Conservation (phyloP, 2,113 vertebrate species). For the Octodon degus region DNA sequence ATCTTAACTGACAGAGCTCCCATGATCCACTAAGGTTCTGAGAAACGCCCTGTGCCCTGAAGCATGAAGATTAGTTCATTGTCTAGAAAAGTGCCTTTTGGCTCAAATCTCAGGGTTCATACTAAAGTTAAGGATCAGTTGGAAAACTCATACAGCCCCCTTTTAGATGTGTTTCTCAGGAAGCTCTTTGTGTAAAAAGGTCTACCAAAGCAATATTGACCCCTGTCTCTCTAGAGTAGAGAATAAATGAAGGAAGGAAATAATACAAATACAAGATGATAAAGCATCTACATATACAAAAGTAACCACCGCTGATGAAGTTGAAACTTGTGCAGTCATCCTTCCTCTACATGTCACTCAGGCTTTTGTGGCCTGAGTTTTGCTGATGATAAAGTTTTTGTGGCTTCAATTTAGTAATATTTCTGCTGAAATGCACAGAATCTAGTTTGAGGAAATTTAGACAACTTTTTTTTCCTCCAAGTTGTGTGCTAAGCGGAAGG, state of each 20-base stretch:
- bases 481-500: constrained; percentile 33
- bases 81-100: neutral
- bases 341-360: constrained; percentile 21
- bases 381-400: constrained; percentile 66
- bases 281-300: constrained; percentile 33
- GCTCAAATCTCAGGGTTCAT: neutral
- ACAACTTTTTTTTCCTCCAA: neutral
- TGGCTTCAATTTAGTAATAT: constrained; percentile 39
- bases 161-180: constrained; percentile 10
- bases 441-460: constrained; percentile 68
- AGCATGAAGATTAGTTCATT: neutral
- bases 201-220: neutral
- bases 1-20: neutral
- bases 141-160: neutral
- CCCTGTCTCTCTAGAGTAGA: neutral
- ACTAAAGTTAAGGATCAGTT: neutral
- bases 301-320: constrained; percentile 55
- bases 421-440: constrained; percentile 71
- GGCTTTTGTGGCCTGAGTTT: constrained; percentile 52
- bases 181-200: neutral
- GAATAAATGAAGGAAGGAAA: neutral
- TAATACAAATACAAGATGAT: constrained; percentile 28
- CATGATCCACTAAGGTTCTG: neutral
- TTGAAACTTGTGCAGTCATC: constrained; percentile 44
- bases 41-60: neutral